These are phyloP conservation scores for Antechinus stuartii DNA, from an alignment of 2,113 vertebrate species.

Conservation along the genomic window DNA sequence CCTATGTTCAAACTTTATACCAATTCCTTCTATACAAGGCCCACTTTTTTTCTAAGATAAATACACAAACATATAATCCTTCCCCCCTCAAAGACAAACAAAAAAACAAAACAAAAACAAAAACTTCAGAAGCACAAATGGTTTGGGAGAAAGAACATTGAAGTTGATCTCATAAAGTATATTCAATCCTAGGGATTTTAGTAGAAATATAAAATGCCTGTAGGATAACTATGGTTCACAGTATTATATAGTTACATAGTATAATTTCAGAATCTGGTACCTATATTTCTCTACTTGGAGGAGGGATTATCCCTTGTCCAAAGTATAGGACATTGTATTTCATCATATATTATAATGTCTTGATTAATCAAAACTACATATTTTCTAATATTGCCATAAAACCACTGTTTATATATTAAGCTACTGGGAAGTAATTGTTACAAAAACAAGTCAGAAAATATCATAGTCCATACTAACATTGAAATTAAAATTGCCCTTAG, in stretches of 20 bases:
- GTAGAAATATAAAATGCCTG: background rate
- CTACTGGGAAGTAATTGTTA: background rate
- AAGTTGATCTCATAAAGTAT: background rate
- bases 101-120: background rate
- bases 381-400: background rate
- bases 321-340: background rate
- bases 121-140: background rate
- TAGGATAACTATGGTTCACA: background rate
- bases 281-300: background rate
- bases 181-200: background rate
- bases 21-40: background rate
- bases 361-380: background rate
- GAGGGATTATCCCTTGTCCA: background rate
- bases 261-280: background rate
- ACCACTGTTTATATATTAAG: background rate
- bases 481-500: background rate
- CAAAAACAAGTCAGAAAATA: background rate
- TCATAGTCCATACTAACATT: background rate
- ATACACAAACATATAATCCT: no score
- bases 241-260: background rate
- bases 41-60: background rate
- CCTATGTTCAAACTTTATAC: background rate
- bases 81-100: no score
- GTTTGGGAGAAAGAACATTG: background rate
- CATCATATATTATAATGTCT: constrained; percentile 4